Evolutionary conservation across 2,797 vertebrate genomes (phyloP).

Genomic region (Cuculus canorus): DNA sequence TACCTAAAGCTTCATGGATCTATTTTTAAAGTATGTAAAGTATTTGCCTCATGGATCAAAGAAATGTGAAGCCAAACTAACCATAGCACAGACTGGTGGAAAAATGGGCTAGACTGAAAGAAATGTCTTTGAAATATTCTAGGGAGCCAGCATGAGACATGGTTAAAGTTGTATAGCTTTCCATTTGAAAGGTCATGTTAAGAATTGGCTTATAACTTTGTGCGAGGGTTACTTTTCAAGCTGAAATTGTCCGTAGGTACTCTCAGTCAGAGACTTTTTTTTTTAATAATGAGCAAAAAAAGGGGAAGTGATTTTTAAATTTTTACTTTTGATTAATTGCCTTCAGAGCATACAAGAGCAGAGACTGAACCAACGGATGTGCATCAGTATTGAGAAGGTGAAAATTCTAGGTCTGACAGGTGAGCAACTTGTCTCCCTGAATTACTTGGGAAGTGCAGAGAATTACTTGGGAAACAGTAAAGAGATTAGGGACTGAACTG

Average conservation of each 20-base stretch:
- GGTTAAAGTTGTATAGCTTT: conserved; percentile 62
- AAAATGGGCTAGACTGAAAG: conserved; percentile 48
- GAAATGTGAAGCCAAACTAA: conserved; percentile 40
- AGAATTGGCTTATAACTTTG: conserved; percentile 44
- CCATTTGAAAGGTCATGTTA: conserved; percentile 50
- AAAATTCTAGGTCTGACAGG: conserved; percentile 19
- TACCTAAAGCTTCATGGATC: background rate
- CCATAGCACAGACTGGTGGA: conserved; percentile 2
- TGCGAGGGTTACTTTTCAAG: conserved; percentile 38
- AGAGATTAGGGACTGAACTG: background rate
- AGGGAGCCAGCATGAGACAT: conserved; percentile 45
- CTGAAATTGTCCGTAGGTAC: conserved; percentile 44
- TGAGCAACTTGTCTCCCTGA: conserved; percentile 3
- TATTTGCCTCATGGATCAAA: conserved; percentile 50
- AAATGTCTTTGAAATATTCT: conserved; percentile 60
- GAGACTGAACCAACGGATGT: background rate
- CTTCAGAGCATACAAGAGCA: background rate
- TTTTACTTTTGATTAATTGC: conserved; percentile 64
- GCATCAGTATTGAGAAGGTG: conserved; percentile 1
- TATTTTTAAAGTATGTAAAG: conserved; percentile 70
- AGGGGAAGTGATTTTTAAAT: conserved; percentile 7
- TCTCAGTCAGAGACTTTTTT: conserved; percentile 22
- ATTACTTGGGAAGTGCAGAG: too few relatives aligned
- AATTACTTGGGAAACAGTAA: background rate
- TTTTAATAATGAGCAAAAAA: conserved; percentile 50